phyloP scores from a whole-genome alignment of 2,113 vertebrate genomes.

The Vireo altiloquus region DNA sequence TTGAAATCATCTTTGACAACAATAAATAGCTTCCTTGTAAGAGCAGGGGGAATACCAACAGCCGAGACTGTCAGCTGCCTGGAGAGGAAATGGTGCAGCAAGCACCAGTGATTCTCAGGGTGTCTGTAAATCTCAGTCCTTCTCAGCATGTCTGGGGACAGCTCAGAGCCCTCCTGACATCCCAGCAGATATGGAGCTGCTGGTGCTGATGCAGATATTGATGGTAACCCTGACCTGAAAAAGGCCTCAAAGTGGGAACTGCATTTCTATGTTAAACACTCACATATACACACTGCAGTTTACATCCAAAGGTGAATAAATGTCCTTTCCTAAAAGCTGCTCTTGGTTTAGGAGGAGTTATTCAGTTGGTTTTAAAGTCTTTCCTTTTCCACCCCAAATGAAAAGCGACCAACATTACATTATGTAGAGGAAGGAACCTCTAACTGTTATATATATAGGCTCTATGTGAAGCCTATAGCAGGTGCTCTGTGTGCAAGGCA shows the following conservation, averaged over 20 bases:
- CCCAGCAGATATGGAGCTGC: background rate
- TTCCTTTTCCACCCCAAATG: background rate
- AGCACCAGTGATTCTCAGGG: background rate
- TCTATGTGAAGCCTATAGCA: background rate
- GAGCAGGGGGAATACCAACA: background rate
- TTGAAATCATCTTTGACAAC: background rate
- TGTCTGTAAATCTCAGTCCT: background rate
- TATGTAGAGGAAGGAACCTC: background rate
- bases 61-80: background rate
- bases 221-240: background rate
- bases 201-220: background rate
- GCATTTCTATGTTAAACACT: background rate
- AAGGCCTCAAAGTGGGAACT: background rate
- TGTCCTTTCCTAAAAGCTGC: background rate
- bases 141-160: background rate
- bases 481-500: background rate
- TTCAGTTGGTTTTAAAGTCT: background rate
- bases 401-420: background rate
- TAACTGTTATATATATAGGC: too few species aligned
- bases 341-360: background rate
- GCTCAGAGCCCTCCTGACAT: background rate
- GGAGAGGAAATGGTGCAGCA: background rate
- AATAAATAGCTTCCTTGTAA: background rate
- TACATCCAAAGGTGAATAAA: background rate
- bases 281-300: background rate